Percentiles rank a stretch among this genome's conserved stretches.
These are phyloP conservation scores for Prosopocoilus inquinatus DNA, from an alignment of 2,888 invertebrate genomes.

Conservation along the genomic window DNA sequence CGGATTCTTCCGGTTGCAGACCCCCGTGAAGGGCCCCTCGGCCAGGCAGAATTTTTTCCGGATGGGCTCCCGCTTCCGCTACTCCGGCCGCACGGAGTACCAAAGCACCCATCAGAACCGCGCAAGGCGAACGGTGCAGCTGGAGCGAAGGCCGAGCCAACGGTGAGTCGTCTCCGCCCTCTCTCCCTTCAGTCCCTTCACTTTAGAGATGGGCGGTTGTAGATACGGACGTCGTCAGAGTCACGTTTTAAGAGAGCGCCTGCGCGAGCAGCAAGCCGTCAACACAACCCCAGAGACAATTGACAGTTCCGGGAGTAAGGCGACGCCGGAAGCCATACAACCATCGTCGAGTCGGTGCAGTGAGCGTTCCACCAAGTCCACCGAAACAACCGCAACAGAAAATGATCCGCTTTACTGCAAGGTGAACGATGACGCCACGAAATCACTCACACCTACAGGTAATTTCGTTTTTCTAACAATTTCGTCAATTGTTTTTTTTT, in stretches of 20 bases:
- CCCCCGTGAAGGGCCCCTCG: slow-evolving; percentile 83
- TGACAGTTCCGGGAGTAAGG: slow-evolving; percentile 38
- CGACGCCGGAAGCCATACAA: slow-evolving; percentile 28
- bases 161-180: slow-evolving; percentile 52
- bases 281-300: slow-evolving; percentile 44
- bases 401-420: slow-evolving; percentile 45
- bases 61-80: slow-evolving; percentile 96
- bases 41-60: slow-evolving; percentile 95
- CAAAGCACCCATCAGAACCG: slow-evolving; percentile 91
- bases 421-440: slow-evolving; percentile 42
- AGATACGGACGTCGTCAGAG: slow-evolving; percentile 87
- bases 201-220: slow-evolving; percentile 5
- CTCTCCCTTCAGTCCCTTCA: not conserved
- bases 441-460: slow-evolving; percentile 31
- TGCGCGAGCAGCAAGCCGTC: slow-evolving; percentile 56
- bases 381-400: slow-evolving; percentile 46
- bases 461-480: too few species aligned
- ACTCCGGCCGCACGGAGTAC: slow-evolving; percentile 89
- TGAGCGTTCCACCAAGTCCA: slow-evolving; percentile 57
- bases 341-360: slow-evolving; percentile 55
- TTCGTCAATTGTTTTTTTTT: not conserved
- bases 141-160: slow-evolving; percentile 95
- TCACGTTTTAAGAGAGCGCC: slow-evolving; percentile 79
- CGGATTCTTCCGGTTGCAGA: slow-evolving; percentile 94
- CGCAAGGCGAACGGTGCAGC: slow-evolving; percentile 89